These are phyloP conservation scores for Aspidiotus destructor DNA, from an alignment of 2,888 invertebrate genomes.

Conservation along the genomic window DNA sequence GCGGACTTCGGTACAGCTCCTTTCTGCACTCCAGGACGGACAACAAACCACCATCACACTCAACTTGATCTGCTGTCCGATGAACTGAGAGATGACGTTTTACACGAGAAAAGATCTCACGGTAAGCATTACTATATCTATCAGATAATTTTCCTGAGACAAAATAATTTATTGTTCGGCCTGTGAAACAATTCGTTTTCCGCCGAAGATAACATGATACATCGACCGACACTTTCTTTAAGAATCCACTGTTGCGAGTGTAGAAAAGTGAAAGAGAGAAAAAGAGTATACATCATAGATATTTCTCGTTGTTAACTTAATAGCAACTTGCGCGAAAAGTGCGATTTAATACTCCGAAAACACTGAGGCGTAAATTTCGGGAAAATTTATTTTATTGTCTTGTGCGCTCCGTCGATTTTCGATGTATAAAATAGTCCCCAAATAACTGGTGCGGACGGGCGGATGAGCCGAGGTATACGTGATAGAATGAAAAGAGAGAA, in stretches of 20 bases:
- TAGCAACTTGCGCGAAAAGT: conserved; percentile 27
- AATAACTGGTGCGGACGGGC: background rate
- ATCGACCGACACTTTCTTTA: background rate
- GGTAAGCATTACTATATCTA: conserved; percentile 13
- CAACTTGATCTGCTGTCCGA: conserved; percentile 34
- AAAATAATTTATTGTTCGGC: conserved; percentile 2
- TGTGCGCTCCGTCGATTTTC: conserved; percentile 29
- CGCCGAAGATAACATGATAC: background rate
- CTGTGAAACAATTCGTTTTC: background rate
- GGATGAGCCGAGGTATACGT: background rate
- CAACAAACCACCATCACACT: conserved; percentile 33
- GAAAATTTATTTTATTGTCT: conserved; percentile 33
- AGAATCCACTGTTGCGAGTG: background rate
- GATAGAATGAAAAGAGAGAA: conserved; percentile 22
- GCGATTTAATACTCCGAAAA: conserved; percentile 31
- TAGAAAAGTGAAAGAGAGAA: background rate
- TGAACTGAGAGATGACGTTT: conserved; percentile 29
- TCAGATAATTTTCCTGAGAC: background rate
- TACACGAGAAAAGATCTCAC: conserved; percentile 31
- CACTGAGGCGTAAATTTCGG: conserved; percentile 32
- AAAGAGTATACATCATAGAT: conserved; percentile 2
- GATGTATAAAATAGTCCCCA: conserved; percentile 20
- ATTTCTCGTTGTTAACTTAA: conserved; percentile 18
- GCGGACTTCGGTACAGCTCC: conserved; percentile 45
- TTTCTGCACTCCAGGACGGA: conserved; percentile 37